These are phyloP conservation scores for Linnaemya tessellans DNA, from an alignment of 2,888 invertebrate genomes.

Conservation along the genomic window DNA sequence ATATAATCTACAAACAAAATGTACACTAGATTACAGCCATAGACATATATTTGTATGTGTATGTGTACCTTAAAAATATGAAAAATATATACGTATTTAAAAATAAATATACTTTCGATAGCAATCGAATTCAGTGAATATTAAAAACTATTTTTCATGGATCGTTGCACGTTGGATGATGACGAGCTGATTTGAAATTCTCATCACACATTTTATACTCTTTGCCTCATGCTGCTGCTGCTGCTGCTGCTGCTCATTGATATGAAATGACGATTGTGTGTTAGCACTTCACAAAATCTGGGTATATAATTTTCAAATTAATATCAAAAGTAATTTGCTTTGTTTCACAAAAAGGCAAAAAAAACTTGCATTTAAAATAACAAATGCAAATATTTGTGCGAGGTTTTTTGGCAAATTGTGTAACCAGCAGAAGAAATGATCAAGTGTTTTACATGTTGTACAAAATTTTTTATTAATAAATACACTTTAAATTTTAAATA, in stretches of 20 bases:
- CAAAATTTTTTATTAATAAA: neutral
- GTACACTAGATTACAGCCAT: too few relatives aligned
- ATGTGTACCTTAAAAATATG: neutral
- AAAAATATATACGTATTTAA: neutral
- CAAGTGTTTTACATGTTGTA: neutral
- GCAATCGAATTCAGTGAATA: constrained; percentile 69
- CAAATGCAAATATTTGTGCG: constrained; percentile 5
- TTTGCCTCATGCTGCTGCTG: neutral
- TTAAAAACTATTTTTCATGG: constrained; percentile 65
- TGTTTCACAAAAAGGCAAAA: constrained; percentile 11
- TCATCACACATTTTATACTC: constrained; percentile 42
- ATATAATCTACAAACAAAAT: neutral
- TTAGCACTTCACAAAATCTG: constrained; percentile 35
- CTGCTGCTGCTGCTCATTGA: neutral
- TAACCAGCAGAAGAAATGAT: neutral
- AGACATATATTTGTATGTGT: neutral
- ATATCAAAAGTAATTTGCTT: constrained; percentile 10
- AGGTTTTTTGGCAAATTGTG: neutral
- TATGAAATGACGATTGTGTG: constrained; percentile 31
- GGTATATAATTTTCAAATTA: constrained; percentile 7
- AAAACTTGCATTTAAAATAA: neutral
- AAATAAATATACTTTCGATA: constrained; percentile 45
- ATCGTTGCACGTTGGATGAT: constrained; percentile 56
- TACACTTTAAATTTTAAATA: too few relatives aligned
- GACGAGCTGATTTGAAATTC: constrained; percentile 46